These are phyloP conservation scores for Motacilla alba DNA, from an alignment of 2,113 vertebrate species.

Conservation along the genomic window DNA sequence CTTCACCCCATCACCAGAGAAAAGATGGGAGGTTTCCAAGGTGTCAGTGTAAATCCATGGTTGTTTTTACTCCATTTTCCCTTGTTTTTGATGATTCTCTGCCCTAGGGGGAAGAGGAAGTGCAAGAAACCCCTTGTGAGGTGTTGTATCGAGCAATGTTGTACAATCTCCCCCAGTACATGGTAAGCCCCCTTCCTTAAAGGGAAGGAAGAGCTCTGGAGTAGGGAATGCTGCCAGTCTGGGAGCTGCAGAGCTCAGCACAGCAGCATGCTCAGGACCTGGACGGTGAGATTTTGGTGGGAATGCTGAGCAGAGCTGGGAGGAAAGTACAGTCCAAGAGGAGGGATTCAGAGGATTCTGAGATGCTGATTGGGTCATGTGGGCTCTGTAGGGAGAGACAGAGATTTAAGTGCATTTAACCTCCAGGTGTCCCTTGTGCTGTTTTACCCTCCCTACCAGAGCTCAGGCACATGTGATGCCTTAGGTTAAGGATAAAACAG, in stretches of 20 bases:
- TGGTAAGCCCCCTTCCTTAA: slow-evolving; percentile 75
- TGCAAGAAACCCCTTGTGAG: slow-evolving; percentile 89
- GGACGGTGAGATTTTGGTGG: background rate
- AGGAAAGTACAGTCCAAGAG: background rate
- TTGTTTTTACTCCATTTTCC: background rate
- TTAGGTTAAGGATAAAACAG: background rate
- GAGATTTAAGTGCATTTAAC: background rate
- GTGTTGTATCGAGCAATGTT: slow-evolving; percentile 90
- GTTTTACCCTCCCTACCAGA: background rate
- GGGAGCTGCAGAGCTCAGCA: background rate
- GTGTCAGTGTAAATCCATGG: background rate
- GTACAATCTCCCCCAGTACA: slow-evolving; percentile 91
- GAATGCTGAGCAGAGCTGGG: background rate
- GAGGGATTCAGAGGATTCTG: background rate
- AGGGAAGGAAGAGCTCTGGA: background rate
- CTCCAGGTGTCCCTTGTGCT: background rate
- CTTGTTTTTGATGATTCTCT: background rate
- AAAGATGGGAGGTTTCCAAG: background rate
- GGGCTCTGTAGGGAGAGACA: background rate
- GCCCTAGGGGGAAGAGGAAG: slow-evolving; percentile 88
- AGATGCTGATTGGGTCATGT: accelerated
- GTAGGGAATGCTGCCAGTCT: background rate
- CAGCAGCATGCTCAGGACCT: accelerated
- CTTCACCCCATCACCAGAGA: background rate
- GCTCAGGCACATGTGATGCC: background rate